These are phyloP conservation scores for Ceriagrion tenellum DNA, from an alignment of 2,888 invertebrate species.

Conservation along the genomic window DNA sequence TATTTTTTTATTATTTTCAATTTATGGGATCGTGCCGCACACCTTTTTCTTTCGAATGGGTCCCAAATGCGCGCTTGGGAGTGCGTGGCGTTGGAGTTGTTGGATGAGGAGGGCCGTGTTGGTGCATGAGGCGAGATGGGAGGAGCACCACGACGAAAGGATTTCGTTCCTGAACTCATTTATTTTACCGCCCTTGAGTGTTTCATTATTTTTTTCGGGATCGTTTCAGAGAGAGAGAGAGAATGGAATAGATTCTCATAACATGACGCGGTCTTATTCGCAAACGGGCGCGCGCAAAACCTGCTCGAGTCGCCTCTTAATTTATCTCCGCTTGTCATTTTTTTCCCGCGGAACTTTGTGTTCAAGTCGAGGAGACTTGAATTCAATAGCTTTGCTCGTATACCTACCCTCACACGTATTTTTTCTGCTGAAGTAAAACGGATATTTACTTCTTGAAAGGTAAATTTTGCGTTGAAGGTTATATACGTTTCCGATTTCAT, in stretches of 20 bases:
- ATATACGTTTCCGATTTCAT: too few species aligned
- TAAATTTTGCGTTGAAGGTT: too few species aligned
- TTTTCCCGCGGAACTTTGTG: background rate
- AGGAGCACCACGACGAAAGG: background rate
- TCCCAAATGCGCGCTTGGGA: background rate
- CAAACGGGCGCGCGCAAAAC: background rate
- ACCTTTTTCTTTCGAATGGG: background rate
- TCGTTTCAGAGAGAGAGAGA: background rate
- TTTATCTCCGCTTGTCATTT: background rate
- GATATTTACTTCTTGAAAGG: too few species aligned
- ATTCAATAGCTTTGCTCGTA: background rate
- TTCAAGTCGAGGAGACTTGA: background rate
- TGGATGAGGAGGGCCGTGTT: background rate
- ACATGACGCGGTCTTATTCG: background rate
- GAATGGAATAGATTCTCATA: background rate
- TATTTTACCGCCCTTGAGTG: background rate
- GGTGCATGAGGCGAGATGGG: background rate
- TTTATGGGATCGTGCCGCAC: background rate
- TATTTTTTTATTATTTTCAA: conserved; percentile 22
- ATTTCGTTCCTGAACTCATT: conserved; percentile 6
- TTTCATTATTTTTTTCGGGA: background rate
- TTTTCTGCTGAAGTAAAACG: too few species aligned
- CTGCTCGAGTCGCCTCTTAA: background rate
- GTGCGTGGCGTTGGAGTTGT: background rate
- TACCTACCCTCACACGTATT: too few species aligned